phyloP scores from a whole-genome alignment of 2,113 vertebrate species.

The Silurus asotus region DNA sequence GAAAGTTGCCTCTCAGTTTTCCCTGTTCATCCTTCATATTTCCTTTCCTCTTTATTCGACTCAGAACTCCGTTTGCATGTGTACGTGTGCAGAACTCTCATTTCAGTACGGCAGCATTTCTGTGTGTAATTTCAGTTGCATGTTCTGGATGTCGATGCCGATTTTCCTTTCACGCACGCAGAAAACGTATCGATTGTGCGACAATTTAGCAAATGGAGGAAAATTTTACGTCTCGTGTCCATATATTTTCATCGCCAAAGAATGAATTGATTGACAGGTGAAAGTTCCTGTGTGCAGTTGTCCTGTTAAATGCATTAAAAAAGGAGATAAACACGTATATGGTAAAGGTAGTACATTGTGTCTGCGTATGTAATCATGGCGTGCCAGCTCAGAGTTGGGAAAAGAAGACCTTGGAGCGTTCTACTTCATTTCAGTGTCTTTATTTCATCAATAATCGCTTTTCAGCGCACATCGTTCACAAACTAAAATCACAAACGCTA shows the following conservation, averaged over 20 bases:
- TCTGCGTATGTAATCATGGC: no score
- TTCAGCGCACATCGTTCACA: background rate
- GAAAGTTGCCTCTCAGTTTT: slow-evolving; percentile 25
- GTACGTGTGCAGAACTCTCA: background rate
- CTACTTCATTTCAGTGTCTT: background rate
- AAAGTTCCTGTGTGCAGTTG: background rate
- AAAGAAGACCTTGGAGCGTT: background rate
- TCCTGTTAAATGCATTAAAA: background rate
- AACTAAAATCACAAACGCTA: background rate
- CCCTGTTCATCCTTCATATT: slow-evolving; percentile 51
- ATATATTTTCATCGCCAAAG: background rate
- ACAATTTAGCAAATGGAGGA: background rate
- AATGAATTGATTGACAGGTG: background rate
- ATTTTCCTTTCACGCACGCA: background rate
- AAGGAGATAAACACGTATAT: background rate
- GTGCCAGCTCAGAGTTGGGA: background rate
- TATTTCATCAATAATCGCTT: background rate
- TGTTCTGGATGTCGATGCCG: background rate
- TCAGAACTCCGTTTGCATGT: slow-evolving; percentile 52
- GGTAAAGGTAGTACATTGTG: background rate
- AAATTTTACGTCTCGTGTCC: background rate
- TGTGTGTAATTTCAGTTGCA: background rate
- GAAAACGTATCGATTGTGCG: background rate
- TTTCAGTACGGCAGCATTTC: background rate
- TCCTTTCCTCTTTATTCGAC: slow-evolving; percentile 44